Evolutionary conservation across 2,888 invertebrate species (phyloP).

Genomic region (Disparrhopalites patrizii): DNA sequence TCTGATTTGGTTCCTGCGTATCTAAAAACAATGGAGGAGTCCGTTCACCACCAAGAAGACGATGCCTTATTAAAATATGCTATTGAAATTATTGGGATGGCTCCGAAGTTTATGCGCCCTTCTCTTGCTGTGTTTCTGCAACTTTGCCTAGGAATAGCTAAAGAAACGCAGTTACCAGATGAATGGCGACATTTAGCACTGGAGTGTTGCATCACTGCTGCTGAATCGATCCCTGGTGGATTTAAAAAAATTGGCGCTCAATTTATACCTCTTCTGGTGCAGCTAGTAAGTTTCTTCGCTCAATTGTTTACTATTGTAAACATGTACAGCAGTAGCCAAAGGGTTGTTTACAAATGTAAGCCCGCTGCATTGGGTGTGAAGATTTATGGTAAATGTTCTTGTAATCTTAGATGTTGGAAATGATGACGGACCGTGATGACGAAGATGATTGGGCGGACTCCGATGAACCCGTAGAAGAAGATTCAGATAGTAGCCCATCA

Average conservation of each 20-base stretch:
- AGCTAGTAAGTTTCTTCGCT: conserved; percentile 50
- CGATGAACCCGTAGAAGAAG: conserved; percentile 85
- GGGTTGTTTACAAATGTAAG: no score
- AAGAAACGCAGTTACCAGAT: conserved; percentile 32
- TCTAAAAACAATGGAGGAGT: conserved; percentile 50
- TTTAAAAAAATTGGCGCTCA: conserved; percentile 85
- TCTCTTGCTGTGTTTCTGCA: conserved; percentile 82
- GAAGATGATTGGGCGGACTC: conserved; percentile 67
- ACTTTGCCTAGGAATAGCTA: conserved; percentile 62
- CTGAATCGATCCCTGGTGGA: conserved; percentile 95
- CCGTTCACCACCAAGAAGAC: conserved; percentile 60
- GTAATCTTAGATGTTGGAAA: conserved; percentile 80
- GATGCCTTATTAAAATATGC: conserved; percentile 87
- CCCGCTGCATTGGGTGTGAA: no score
- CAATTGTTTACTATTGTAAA: no score
- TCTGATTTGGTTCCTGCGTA: conserved; percentile 68
- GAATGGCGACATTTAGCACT: conserved; percentile 45
- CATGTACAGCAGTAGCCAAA: no score
- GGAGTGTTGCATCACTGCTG: conserved; percentile 63
- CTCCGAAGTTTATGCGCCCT: conserved; percentile 85
- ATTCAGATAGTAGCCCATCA: conserved; percentile 75
- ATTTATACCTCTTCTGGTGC: conserved; percentile 61
- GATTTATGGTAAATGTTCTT: no score
- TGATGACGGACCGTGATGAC: conserved; percentile 94
- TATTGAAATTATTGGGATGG: conserved; percentile 87